These are phyloP conservation scores for Tyrophagus putrescentiae DNA, from an alignment of 1,140 invertebrate species.

Conservation along the genomic window DNA sequence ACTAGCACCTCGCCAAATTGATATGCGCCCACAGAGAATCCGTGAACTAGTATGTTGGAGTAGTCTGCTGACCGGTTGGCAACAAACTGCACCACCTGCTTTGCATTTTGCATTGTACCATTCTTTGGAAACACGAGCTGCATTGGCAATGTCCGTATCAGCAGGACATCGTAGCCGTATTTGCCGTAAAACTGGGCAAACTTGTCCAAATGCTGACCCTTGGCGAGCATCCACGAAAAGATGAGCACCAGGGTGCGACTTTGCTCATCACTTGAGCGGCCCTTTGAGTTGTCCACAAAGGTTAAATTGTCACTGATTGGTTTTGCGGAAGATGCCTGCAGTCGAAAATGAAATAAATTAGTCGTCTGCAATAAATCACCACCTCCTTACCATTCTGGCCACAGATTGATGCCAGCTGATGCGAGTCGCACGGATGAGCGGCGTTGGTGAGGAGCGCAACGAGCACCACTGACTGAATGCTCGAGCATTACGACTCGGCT, in stretches of 20 bases:
- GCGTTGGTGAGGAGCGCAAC: too few relatives aligned
- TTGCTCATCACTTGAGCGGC: neutral
- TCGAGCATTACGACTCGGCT: too few relatives aligned
- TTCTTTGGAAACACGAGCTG: slow-evolving; percentile 62
- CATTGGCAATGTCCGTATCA: slow-evolving; percentile 58
- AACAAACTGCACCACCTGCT: slow-evolving; percentile 54
- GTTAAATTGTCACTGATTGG: neutral
- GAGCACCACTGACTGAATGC: too few relatives aligned
- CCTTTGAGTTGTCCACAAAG: neutral
- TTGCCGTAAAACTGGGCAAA: slow-evolving; percentile 62
- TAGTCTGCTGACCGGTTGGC: slow-evolving; percentile 41
- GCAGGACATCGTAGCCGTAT: slow-evolving; percentile 66
- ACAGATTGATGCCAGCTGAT: too few relatives aligned
- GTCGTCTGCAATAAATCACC: too few relatives aligned
- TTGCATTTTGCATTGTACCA: slow-evolving; percentile 47
- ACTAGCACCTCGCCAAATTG: slow-evolving; percentile 23
- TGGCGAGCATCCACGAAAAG: slow-evolving; percentile 64
- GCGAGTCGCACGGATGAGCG: too few relatives aligned
- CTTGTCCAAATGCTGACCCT: slow-evolving; percentile 65
- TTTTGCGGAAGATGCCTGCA: too few relatives aligned
- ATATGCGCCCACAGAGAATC: slow-evolving; percentile 47
- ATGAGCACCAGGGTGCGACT: slow-evolving; percentile 43
- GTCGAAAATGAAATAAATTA: too few relatives aligned
- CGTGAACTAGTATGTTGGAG: slow-evolving; percentile 58
- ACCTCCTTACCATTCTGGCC: too few relatives aligned